Evolutionary conservation across 2,113 vertebrate genomes (phyloP), one percentile per base, ranked within the genome.

Genomic region (Pyxicephalus adspersus): DNA sequence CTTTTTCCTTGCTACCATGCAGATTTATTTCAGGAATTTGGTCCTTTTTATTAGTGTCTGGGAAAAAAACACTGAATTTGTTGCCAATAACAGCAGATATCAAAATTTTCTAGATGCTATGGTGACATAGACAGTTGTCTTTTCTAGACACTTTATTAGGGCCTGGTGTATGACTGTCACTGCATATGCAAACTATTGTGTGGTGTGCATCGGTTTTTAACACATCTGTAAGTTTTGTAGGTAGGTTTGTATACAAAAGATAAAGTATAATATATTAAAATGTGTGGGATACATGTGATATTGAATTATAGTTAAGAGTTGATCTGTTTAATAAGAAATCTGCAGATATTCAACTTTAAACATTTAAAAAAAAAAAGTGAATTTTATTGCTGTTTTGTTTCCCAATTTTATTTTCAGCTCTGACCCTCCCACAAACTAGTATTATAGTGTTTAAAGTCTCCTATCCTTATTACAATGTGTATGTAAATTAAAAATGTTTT

Each of bases 1-100:
- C 91, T 85, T 92, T 92, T 92, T 92, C 93, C 92, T 93, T 92
- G 92, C 93, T 94, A 93, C 91, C 91, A 92, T 94, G 92, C 92
- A 94, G 91, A 91, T 93, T 91, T 90, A 87, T 84, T 85, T 84
- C 84, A 84, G 88, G 90, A 92, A 92, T 90, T 88, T 88, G 74
- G 92, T 88, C 89, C 91, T 29, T 31, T 31, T 31, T 31, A 19
- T 65, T 26, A 2, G 57, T 58, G 22, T 29, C 31, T 31, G 9
- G 38, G 38, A 15, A 13, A 45, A 45, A 3, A 2, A 13, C 2
- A 13, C 38, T 45, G 38, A 2, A 45, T 45, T 8, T 15, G 38
- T 13, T 45, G 6, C 38, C 38, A 45, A 2, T 45, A 45, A 45
- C 38, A 45, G 8, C 38, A 9, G 38, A 45, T 45, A 9, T 1